Evolutionary conservation across 2,797 vertebrate species (phyloP), one percentile per base, ranked within the genome.

Genomic region (Muscicapa striata): DNA sequence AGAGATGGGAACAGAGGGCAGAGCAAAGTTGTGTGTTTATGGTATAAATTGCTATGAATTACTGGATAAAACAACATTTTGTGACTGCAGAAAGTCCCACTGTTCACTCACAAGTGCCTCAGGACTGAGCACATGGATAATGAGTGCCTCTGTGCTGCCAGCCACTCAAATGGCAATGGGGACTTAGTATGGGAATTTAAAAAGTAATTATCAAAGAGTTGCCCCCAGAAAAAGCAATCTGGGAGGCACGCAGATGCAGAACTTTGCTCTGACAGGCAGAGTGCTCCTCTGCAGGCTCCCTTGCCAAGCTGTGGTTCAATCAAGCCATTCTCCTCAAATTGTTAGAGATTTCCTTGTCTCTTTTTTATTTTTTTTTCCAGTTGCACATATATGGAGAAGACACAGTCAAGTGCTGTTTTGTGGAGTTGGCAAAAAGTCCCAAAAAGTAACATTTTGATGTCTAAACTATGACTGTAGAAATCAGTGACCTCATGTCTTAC

Each of bases 151-250:
- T 34, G 45, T 61, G 52, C 72, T 87, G 61, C 17, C 52, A 80
- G 34, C 1, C 18, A 27, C 38, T 80, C 55, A 69, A 32, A 82
- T 13, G 21, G 17, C 72, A 83, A 87, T 0, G 1, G 7, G 4
- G 26, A 57, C 15, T 68, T 61, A 30, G 7, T 1, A 5, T 36
- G 20, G 45, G 3, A 43, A 32, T 38, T 21, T 6, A 0, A 15
- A 75, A 80, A 69, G 52, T 2, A 63, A 32, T 67, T 43, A 1
- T 6, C 36, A 19, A 38, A 29, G 3, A 15, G 5, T 24, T 58
- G 1, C 1, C 9, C 9, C 15, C 7, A 29, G 9, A 15, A 73
- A 38, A 51, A 9, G 17, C 17, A 11, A 8, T 0, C 0, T 26
- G 5, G 3, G 32, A 24, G 5, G 4, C 40, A 9, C 15, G 55